Base-by-base conservation (phyloP, 1,140 invertebrate species). In the Drosophila aff. region DNA sequence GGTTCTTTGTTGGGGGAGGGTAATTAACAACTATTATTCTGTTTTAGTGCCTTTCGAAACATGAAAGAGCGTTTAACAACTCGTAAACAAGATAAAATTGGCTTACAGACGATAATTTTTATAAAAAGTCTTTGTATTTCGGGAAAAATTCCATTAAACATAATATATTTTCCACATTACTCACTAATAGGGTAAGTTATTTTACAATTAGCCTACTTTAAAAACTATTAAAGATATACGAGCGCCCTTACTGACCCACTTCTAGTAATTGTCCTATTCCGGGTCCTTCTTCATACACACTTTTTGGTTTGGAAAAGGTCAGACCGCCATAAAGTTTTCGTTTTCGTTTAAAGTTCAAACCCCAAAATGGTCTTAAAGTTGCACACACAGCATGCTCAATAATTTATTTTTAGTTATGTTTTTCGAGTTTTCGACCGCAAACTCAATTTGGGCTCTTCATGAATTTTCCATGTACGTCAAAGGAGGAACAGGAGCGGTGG, bases 381-480 rank as follows among this genome's bases (percentile, higher is more conserved):
- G 38, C 38, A 23, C 50, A 33, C 49, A 13, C 40, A 18, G n/a
- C 57, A 10, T 18, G 60, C 71, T 74, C 40, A 74, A 74, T 74
- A 36, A 74, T 74, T 74, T 73, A 60, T 73, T 61, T 74, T 73
- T 74, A 73, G 71, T 73, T 71, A 74, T 74, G 68, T 52, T 73
- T 73, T 50, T n/a, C 15, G 43, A 46, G 68, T 31, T 72, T 61
- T 73, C 55, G 68, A 74, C 71, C 71, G 21, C 71, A 74, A 74
- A 74, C 71, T 73, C 71, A 74, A 74, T 74, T 74, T 74, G 71
- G 71, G 57, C 55, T 73, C 46, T 73, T 74, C 71, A 74, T 74
- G 71, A 74, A 74, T 74, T 74, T 73, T 73, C 67, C 55, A 74
- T 74, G 71, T 44, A 38, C 71, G 23, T n/a, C 36, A 68, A 23